Conservation (phyloP, 2,797 vertebrate genomes). For the Chelon labrosus region DNA sequence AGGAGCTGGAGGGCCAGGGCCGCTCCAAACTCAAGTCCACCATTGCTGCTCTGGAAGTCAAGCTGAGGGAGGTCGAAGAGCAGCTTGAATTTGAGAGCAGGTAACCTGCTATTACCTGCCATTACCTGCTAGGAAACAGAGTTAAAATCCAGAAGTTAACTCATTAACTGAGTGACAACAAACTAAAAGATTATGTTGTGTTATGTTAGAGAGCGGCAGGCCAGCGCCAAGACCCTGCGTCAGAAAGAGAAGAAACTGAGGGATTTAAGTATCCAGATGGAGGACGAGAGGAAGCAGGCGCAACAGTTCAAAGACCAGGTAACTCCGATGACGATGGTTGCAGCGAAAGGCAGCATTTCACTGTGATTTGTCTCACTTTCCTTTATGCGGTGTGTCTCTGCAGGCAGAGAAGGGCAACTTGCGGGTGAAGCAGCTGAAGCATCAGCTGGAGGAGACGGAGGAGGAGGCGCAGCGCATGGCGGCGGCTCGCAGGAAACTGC, state of each 20-base stretch:
- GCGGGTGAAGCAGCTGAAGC: constrained; percentile 93
- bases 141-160: not conserved
- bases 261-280: constrained; percentile 91
- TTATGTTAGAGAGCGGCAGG: constrained; percentile 90
- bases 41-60: constrained; percentile 90
- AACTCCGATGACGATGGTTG: not conserved
- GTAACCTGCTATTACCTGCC: constrained; percentile 65
- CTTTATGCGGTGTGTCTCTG: not conserved
- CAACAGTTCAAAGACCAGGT: constrained; percentile 99
- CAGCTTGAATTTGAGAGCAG: constrained; percentile 95
- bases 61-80: constrained; percentile 93
- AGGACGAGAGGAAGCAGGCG: constrained; percentile 95
- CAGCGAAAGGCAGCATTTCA: no score
- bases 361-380: no score
- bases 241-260: constrained; percentile 98
- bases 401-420: constrained; percentile 90
- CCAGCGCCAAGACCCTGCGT: constrained; percentile 86
- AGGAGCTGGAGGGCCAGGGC: constrained; percentile 92
- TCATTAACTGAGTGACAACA: not conserved
- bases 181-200: not conserved
- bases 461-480: constrained; percentile 95
- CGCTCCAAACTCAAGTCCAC: constrained; percentile 94
- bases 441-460: constrained; percentile 96
- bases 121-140: not conserved
- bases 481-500: constrained; percentile 93